Conservation (phyloP, 2,888 invertebrate genomes). For the Darwinula stevensoni region DNA sequence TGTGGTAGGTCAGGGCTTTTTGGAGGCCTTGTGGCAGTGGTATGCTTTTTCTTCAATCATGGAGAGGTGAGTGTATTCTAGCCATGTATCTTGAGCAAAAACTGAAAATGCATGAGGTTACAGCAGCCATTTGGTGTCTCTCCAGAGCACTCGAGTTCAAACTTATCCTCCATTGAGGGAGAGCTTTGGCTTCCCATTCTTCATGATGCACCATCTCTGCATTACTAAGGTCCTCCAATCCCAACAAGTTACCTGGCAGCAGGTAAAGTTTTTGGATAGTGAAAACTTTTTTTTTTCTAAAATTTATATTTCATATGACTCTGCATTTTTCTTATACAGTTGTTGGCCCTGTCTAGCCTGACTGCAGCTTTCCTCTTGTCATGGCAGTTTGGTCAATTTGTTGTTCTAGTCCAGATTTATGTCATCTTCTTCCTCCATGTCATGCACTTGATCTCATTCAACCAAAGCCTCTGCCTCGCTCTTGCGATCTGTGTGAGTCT, state of each 20-base stretch:
- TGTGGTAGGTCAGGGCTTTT: slow-evolving; percentile 29
- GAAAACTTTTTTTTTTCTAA: too few relatives aligned
- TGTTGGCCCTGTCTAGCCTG: slow-evolving; percentile 12
- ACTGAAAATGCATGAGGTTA: too few relatives aligned
- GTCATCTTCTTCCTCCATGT: neutral
- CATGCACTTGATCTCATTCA: too few relatives aligned
- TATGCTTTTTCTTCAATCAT: slow-evolving; percentile 50
- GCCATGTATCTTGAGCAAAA: too few relatives aligned
- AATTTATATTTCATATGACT: too few relatives aligned
- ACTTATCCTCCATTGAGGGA: slow-evolving; percentile 63
- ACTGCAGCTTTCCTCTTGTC: slow-evolving; percentile 23
- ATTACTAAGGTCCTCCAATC: slow-evolving; percentile 23
- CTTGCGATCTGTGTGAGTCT: too few relatives aligned
- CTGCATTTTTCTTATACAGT: slow-evolving; percentile 13
- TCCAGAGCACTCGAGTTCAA: slow-evolving; percentile 36
- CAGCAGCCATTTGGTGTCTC: too few relatives aligned
- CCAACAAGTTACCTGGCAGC: too few relatives aligned
- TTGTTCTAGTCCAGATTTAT: slow-evolving; percentile 37
- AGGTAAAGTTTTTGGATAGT: too few relatives aligned
- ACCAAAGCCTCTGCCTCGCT: too few relatives aligned
- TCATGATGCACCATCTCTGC: slow-evolving; percentile 38
- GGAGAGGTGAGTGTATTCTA: slow-evolving; percentile 32
- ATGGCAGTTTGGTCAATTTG: slow-evolving; percentile 60
- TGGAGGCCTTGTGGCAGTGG: slow-evolving; percentile 38
- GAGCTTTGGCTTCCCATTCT: slow-evolving; percentile 51